Conservation (phyloP, 2,797 vertebrate genomes). For the Gymnothorax javanicus region DNA sequence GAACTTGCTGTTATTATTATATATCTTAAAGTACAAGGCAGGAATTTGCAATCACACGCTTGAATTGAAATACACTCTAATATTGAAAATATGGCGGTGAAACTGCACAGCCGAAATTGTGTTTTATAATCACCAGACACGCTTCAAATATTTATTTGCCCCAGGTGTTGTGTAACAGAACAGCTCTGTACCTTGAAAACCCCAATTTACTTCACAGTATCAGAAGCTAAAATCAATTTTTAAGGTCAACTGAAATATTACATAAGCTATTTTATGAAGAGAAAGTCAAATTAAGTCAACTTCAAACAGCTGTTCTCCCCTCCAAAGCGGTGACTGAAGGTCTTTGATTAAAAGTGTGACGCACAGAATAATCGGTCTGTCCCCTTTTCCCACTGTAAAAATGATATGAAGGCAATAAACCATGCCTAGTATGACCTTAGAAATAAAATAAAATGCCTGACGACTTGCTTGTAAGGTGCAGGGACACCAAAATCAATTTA, state of each 20-base stretch:
- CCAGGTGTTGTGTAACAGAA: not conserved
- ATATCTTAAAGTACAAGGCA: not conserved
- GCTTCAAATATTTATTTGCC: not conserved
- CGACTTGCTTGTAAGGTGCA: not conserved
- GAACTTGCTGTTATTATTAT: not conserved
- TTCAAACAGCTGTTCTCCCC: not conserved
- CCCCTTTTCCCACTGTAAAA: not conserved
- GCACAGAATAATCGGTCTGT: not conserved
- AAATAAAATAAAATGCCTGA: not conserved
- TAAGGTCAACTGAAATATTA: constrained; percentile 22
- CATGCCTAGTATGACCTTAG: not conserved
- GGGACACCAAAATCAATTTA: not conserved
- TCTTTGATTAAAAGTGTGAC: constrained; percentile 4
- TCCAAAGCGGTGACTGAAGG: not conserved
- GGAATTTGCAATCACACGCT: not conserved
- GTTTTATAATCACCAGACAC: not conserved
- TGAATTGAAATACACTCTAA: not conserved
- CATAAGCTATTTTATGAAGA: constrained; percentile 18
- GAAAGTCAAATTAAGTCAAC: constrained; percentile 9
- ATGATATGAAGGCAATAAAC: not conserved
- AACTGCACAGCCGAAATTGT: not conserved
- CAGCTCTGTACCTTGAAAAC: not conserved
- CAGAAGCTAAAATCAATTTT: constrained; percentile 10
- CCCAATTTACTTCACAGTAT: not conserved
- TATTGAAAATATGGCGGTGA: not conserved